A percentile compares a stretch with the other conserved stretches of the same genome.
Evolutionary conservation across 1,140 invertebrate species (phyloP).

Genomic region (Aphelenchoides besseyi): DNA sequence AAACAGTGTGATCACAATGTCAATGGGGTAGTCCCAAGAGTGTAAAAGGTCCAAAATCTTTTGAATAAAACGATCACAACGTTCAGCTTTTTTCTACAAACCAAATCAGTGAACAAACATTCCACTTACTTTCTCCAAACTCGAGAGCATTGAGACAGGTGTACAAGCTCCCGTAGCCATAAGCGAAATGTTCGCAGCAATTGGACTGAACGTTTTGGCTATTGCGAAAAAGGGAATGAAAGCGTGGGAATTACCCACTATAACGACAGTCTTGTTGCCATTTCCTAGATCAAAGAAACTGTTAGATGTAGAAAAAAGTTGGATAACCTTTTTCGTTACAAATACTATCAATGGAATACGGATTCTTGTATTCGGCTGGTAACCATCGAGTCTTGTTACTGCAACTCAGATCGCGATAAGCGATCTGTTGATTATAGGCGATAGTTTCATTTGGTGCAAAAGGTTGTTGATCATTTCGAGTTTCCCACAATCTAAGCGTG

Average conservation of each 20-base stretch:
- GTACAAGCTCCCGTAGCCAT: background rate
- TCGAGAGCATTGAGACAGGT: background rate
- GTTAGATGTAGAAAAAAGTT: too few species aligned
- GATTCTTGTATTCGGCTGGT: background rate
- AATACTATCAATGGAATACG: background rate
- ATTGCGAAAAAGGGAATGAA: background rate
- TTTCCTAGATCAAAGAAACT: background rate
- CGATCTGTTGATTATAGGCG: background rate
- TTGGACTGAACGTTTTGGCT: background rate
- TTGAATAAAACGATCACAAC: background rate
- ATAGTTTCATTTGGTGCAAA: background rate
- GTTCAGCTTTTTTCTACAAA: background rate
- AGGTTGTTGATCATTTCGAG: background rate
- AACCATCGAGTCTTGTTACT: background rate
- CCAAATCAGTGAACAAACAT: background rate
- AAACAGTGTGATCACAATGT: background rate
- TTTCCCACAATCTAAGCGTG: background rate
- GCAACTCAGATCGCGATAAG: background rate
- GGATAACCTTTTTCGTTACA: background rate
- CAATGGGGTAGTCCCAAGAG: background rate
- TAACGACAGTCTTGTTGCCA: background rate
- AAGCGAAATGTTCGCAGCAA: background rate
- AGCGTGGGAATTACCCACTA: background rate
- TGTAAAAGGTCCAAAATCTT: background rate
- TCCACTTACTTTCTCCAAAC: background rate